Evolutionary conservation across 1,140 invertebrate genomes (phyloP).

Genomic region (Uloborus diversus): DNA sequence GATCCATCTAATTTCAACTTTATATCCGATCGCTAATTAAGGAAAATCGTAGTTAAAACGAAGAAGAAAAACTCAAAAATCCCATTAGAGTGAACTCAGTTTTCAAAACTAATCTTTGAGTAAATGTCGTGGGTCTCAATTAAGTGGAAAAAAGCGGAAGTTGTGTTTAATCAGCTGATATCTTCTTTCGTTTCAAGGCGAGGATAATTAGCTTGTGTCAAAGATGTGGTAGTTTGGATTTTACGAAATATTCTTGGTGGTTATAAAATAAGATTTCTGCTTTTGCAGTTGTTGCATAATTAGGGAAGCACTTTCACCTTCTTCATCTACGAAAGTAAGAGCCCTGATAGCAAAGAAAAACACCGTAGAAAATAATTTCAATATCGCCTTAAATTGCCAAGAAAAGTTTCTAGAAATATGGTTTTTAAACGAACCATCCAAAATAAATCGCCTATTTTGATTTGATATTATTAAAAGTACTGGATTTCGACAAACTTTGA

Average conservation of each 20-base stretch:
- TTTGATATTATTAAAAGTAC: slow-evolving; percentile 39
- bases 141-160: slow-evolving; percentile 29
- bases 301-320: slow-evolving; percentile 24
- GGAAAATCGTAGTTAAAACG: slow-evolving; percentile 38
- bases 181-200: slow-evolving; percentile 46
- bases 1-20: neutral
- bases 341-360: slow-evolving; percentile 26
- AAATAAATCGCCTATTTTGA: slow-evolving; percentile 39
- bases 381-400: slow-evolving; percentile 12
- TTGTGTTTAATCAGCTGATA: slow-evolving; percentile 45
- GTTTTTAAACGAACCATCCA: slow-evolving; percentile 11
- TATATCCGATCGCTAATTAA: slow-evolving; percentile 22
- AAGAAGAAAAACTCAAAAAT: slow-evolving; percentile 37
- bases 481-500: neutral
- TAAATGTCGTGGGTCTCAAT: slow-evolving; percentile 49
- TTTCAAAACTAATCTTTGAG: slow-evolving; percentile 48
- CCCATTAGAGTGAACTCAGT: slow-evolving; percentile 44
- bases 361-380: slow-evolving; percentile 24
- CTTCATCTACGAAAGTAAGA: neutral
- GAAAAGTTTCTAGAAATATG: neutral
- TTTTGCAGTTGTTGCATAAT: slow-evolving; percentile 42
- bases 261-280: slow-evolving; percentile 13
- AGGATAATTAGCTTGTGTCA: slow-evolving; percentile 43
- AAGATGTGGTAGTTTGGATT: slow-evolving; percentile 37
- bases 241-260: neutral